phyloP scores from a whole-genome alignment of 2,113 vertebrate genomes.

The Chloropsis cyanopogon region DNA sequence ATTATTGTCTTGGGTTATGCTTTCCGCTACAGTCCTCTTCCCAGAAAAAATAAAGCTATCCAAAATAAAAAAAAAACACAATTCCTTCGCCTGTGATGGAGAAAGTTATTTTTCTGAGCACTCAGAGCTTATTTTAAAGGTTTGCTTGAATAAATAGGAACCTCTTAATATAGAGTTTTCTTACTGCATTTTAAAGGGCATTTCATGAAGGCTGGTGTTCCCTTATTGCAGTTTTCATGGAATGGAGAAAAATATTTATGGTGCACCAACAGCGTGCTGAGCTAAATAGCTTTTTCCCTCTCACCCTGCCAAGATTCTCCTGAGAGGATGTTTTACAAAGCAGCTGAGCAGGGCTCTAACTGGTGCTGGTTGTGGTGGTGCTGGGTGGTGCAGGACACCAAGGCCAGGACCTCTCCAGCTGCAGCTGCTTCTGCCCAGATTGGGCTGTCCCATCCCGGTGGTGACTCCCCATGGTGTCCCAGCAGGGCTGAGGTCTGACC shows the following conservation, averaged over 20 bases:
- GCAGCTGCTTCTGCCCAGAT: background rate
- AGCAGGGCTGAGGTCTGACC: background rate
- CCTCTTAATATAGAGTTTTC: background rate
- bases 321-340: background rate
- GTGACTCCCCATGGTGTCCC: background rate
- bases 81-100: background rate
- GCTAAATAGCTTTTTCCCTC: background rate
- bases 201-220: background rate
- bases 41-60: background rate
- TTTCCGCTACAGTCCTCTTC: background rate
- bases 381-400: background rate
- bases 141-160: background rate
- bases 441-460: fast-evolving
- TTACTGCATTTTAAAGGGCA: background rate
- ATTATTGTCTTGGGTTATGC: background rate
- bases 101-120: background rate
- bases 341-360: background rate
- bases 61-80: background rate
- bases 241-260: background rate
- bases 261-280: background rate
- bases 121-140: background rate
- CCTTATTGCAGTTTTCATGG: background rate
- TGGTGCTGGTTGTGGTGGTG: fast-evolving
- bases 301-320: background rate
- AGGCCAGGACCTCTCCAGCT: background rate